Evolutionary conservation across 2,113 vertebrate species (phyloP).

Genomic region (Cercopithecus mona): DNA sequence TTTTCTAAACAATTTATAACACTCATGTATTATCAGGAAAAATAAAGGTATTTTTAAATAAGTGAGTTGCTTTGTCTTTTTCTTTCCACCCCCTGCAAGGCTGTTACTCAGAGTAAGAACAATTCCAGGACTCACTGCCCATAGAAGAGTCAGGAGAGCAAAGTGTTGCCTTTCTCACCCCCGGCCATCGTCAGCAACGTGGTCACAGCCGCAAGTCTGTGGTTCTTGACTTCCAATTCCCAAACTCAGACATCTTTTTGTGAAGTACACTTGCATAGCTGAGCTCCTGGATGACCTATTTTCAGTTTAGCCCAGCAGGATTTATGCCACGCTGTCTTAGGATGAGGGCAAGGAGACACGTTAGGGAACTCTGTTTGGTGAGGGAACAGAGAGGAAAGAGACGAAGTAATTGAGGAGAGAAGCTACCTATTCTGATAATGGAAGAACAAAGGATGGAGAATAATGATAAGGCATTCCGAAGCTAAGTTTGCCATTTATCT

Average conservation of each 20-base stretch:
- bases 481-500: not conserved
- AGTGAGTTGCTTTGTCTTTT: not conserved
- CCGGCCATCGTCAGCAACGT: not conserved
- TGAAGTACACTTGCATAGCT: not conserved
- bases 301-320: not conserved
- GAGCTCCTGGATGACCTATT: not conserved
- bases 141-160: not conserved
- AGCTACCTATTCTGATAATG: not conserved
- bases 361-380: not conserved
- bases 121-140: not conserved
- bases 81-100: not conserved
- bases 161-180: not conserved
- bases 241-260: not conserved
- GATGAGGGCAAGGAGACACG: not conserved
- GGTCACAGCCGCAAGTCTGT: not conserved
- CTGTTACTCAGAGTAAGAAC: not conserved
- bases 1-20: not conserved
- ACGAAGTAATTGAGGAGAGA: not conserved
- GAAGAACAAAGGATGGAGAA: not conserved
- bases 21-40: not conserved
- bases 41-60: slow-evolving; percentile 18
- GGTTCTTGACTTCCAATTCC: not conserved
- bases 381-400: not conserved
- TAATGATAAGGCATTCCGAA: not conserved
- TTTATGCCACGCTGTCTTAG: not conserved